These are phyloP conservation scores for Heliothis virescens DNA, from an alignment of 1,140 invertebrate genomes.

Conservation along the genomic window DNA sequence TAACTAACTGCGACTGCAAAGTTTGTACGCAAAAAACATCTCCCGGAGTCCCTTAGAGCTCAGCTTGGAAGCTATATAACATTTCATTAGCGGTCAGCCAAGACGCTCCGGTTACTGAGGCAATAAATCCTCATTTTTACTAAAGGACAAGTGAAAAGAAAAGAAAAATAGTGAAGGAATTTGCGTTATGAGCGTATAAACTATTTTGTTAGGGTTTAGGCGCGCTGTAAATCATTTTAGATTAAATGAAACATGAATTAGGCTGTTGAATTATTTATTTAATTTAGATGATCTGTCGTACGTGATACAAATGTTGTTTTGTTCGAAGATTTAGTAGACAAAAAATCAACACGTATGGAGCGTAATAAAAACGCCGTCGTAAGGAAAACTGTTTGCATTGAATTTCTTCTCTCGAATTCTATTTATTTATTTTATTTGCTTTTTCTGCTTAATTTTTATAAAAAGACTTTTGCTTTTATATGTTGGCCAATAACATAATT, in stretches of 20 bases:
- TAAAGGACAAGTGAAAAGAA: conserved; percentile 76
- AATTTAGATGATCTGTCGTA: not conserved
- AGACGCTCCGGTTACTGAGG: conserved; percentile 67
- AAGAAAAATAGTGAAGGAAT: conserved; percentile 73
- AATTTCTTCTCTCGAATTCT: too few species aligned
- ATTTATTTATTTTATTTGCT: too few species aligned
- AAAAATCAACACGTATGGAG: too few species aligned
- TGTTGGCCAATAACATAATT: too few species aligned
- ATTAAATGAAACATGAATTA: conserved; percentile 4
- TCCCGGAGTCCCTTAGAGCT: conserved; percentile 36
- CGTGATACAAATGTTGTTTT: not conserved
- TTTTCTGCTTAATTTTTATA: too few species aligned
- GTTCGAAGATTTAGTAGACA: too few species aligned
- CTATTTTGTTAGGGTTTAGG: conserved; percentile 51
- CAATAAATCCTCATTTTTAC: conserved; percentile 81
- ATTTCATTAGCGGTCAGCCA: conserved; percentile 75
- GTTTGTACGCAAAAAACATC: conserved; percentile 48
- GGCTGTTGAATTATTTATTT: conserved; percentile 1
- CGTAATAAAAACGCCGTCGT: too few species aligned
- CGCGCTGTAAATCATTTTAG: conserved; percentile 15
- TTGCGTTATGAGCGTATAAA: conserved; percentile 64
- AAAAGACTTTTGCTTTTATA: too few species aligned
- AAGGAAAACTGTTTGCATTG: too few species aligned
- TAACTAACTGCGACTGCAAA: conserved; percentile 28
- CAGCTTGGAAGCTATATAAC: conserved; percentile 59